These are phyloP conservation scores for Gadus chalcogrammus DNA, from an alignment of 2,113 vertebrate species.

Conservation along the genomic window DNA sequence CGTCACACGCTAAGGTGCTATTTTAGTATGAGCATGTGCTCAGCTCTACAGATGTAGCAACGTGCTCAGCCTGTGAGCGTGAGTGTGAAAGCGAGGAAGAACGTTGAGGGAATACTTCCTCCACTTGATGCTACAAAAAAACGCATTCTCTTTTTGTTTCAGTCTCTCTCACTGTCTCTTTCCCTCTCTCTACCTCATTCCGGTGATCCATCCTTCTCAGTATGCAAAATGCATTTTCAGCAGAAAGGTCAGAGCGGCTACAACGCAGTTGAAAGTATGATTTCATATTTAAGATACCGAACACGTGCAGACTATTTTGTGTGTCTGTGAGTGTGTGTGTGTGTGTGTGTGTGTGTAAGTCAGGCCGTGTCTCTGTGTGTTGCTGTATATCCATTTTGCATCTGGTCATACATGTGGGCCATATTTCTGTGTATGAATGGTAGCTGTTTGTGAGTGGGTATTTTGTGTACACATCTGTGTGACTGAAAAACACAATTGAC, in stretches of 20 bases:
- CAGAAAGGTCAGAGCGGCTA: slow-evolving; percentile 35
- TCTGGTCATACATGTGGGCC: not conserved
- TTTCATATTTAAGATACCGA: slow-evolving; percentile 21
- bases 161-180: not conserved
- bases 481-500: slow-evolving; percentile 25
- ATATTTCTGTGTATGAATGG: not conserved
- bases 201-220: slow-evolving; percentile 11
- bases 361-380: not conserved
- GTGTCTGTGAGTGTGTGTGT: not conserved
- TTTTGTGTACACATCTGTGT: not conserved
- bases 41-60: too few species aligned
- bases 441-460: not conserved
- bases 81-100: not conserved
- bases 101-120: not conserved
- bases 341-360: not conserved
- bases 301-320: not conserved
- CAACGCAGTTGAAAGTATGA: slow-evolving; percentile 26
- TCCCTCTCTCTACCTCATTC: slow-evolving; percentile 2
- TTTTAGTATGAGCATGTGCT: too few species aligned
- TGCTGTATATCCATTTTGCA: not conserved
- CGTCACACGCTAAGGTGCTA: not conserved
- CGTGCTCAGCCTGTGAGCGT: too few species aligned
- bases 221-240: slow-evolving; percentile 32
- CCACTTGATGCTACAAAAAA: too few species aligned
- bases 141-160: not conserved